Base-by-base conservation (phyloP, 2,888 invertebrate genomes). In the Ophion ellenae region DNA sequence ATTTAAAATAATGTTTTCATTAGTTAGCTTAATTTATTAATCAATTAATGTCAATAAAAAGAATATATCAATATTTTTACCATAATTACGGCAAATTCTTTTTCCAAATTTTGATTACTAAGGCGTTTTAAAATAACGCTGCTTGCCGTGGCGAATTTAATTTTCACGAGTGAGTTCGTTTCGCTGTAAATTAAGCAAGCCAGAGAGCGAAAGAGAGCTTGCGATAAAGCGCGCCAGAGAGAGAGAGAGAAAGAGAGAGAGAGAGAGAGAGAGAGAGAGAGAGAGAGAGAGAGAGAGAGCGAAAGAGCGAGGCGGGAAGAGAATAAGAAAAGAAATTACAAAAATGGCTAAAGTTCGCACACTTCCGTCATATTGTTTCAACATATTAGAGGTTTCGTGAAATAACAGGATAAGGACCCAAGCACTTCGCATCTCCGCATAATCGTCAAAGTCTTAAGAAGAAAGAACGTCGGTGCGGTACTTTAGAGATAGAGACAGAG, bases 321-420 rank as follows among this genome's bases (percentile, higher is more conserved):
- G 32, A 32, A 61, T 14, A 11, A 64, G 57, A 45, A 20, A 64
- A 47, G 2, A 28, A 32, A 32, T 32, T 32, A 32, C 32, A 82
- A 36, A 59, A 83, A 63, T 64, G 64, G n/a, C 14, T n/a, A 76
- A 73, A 81, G 53, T 64, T 82, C 67, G 40, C 59, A 71, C 28
- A 64, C 73, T 63, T 73, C 66, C 64, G 28, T 67, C 61, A 74
- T 82, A 70, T 82, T 85, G 78, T 82, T 81, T 70, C 82, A 76
- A 80, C 71, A 77, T 76, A 83, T 85, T 80, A 79, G 74, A 61
- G 82, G 78, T 82, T 70, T 78, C 82, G 80, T 85, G 67, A 67
- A 80, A 83, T 83, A 85, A 85, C 76, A 83, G 66, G 45, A 67
- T 24, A 75, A 80, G 69, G 61, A 20, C 24, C 45, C 45, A 20